Base-by-base conservation (phyloP, 2,113 vertebrate genomes). In the Heterotilapia buettikoferi region DNA sequence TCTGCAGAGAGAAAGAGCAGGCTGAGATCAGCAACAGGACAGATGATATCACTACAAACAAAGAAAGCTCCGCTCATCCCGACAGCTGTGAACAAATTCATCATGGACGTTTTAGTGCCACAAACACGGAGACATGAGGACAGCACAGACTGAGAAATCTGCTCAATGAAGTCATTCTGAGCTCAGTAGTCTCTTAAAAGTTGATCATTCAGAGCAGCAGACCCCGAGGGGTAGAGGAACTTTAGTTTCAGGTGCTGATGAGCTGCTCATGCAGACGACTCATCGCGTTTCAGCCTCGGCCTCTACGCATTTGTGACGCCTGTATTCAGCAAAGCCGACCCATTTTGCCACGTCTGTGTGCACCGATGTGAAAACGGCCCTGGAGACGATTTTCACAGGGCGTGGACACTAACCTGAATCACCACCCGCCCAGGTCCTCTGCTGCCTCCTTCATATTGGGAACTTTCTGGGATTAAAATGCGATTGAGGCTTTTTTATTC, bases 1-100 rank as follows among this genome's bases (percentile, higher is more conserved):
- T 95, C 95, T 96, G 87, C 2, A 18, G 36, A 5, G 21, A 71
- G 16, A 12, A 9, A 6, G 36, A 66, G n/a, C 11, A 19, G 21
- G n/a, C 13, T 2, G 16, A 54, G 68, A 56, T 38, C 16, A 26
- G 16, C 24, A 68, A 16, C 57, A 6, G n/a, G n/a, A 8, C 13
- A 50, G 9, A 50, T 16, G 40, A 45, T 45, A 29, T 76, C 24
- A 29, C 21, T 29, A 29, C 71, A 47, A 47, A 76, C 6, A 50
- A 31, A 50, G 16, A 31, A 76, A 29, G 14, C 16, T 76, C 71
- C 1, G 16, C 24, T 47, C 26, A 52, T n/a, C 16, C 9, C 2
- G 6, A 50, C 43, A 31, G 45, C 73, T 52, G 45, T 76, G 24
- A 76, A 76, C 71, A 76, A 76, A 50, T 47, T 50, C 43, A 76